Base-by-base conservation (phyloP, 2,113 vertebrate genomes). In the Edolisoma coerulescens region DNA sequence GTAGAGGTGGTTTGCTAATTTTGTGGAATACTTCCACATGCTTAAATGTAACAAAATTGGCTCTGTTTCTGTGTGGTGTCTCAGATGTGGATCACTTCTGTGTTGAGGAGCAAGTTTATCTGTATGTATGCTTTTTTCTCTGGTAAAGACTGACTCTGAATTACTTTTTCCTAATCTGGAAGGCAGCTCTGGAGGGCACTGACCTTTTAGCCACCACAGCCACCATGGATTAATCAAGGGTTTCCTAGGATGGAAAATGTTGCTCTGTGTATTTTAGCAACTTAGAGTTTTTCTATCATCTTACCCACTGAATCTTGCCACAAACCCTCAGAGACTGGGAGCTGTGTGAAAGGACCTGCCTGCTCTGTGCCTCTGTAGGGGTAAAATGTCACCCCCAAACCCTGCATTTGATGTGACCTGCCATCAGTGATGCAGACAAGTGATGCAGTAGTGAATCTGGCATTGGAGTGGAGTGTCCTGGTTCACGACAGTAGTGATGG, bases 101-200 rank as follows among this genome's bases (percentile, higher is more conserved):
- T 84, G 79, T 68, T 90, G 71, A 77, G 71, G 80, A 71, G 69
- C 56, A 80, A 79, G 19, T 7, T 2, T 70, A 56, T 82, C 89
- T 71, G 60, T 80, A 49, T 28, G 21, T 83, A 7, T 4, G 20
- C 33, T 15, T 63, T 61, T 77, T 91, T 45, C 65, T 83, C n/a
- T 77, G 69, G 42, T 1, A 0, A 68, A 78, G 59, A n/a, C 44
- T 41, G 21, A 44, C 47, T 91, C 57, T 84, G 89, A 90, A 90
- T 94, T 87, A 49, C 84, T 87, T 88, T 80, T 84, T 93, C 45
- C 35, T 93, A 65, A 94, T 95, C 86, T 78, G 47, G 59, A 90
- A 90, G 59, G 85, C 87, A 89, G 69, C 64, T 93, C 60, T 95
- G 76, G 30, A 84, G 78, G 77, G 61, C 50, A 71, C 2, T 0